These are phyloP conservation scores for Clarias macrocephalus DNA, from an alignment of 2,113 vertebrate species.

Conservation along the genomic window DNA sequence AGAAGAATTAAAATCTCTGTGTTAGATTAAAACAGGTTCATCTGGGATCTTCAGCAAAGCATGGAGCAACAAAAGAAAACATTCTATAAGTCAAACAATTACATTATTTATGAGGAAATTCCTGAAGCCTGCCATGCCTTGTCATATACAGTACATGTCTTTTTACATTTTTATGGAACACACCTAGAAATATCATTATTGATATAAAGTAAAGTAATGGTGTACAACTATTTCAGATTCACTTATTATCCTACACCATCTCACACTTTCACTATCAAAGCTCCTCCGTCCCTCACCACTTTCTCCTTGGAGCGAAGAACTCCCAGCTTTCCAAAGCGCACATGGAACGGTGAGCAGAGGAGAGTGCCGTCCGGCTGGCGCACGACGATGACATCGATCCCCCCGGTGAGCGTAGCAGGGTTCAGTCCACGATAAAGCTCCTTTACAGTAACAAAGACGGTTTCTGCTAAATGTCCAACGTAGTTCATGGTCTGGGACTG, in stretches of 20 bases:
- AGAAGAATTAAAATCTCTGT: background rate
- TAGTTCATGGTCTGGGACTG: conserved; percentile 90
- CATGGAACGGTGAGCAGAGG: conserved; percentile 91
- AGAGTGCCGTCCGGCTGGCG: conserved; percentile 86
- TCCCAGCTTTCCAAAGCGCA: conserved; percentile 92
- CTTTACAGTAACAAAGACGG: conserved; percentile 84
- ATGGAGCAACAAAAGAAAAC: background rate
- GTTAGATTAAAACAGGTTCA: background rate
- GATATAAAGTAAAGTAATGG: background rate
- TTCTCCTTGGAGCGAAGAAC: conserved; percentile 91
- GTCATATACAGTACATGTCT: too few species aligned
- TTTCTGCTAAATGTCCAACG: conserved; percentile 88
- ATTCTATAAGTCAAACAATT: background rate
- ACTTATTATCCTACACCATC: background rate
- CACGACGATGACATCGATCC: conserved; percentile 91
- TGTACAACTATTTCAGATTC: background rate
- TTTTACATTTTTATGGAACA: background rate
- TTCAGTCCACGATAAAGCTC: conserved; percentile 90
- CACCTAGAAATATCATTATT: background rate
- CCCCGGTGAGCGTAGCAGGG: conserved; percentile 85
- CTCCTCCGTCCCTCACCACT: conserved; percentile 76
- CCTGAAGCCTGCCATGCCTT: background rate
- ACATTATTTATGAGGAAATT: background rate
- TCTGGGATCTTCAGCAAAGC: background rate
- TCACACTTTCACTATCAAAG: background rate